phyloP scores from a whole-genome alignment of 1,140 invertebrate species.

The Sarcophaga bullata region DNA sequence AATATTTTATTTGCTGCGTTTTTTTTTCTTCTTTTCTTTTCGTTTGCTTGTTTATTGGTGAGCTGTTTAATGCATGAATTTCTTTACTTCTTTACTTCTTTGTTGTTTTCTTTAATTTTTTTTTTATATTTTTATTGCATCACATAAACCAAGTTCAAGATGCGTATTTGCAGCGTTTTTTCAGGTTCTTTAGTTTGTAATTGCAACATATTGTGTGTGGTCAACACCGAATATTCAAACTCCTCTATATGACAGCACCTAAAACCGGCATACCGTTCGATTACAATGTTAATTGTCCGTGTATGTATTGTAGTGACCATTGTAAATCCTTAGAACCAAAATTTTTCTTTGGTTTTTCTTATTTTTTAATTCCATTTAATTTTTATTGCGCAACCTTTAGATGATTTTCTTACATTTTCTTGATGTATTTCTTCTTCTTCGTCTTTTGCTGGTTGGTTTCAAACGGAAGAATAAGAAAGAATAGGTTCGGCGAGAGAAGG shows the following conservation, averaged over 20 bases:
- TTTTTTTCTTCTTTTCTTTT: neutral
- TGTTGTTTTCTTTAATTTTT: neutral
- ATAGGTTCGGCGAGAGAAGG: neutral
- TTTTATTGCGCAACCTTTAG: conserved; percentile 36
- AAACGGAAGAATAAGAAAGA: conserved; percentile 35
- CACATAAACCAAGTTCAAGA: conserved; percentile 35
- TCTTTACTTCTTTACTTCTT: neutral
- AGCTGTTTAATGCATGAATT: conserved; percentile 31
- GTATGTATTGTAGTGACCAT: neutral
- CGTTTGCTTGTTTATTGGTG: neutral
- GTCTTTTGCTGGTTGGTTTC: conserved; percentile 49
- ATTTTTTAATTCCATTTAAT: conserved; percentile 43
- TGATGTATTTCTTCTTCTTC: conserved; percentile 34
- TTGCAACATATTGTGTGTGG: neutral
- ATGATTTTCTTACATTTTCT: conserved; percentile 38
- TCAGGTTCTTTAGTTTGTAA: conserved; percentile 47
- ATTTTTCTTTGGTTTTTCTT: conserved; percentile 48
- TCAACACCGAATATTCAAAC: neutral
- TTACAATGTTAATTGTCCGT: neutral
- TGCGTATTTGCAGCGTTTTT: conserved; percentile 43
- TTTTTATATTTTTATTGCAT: conserved; percentile 1
- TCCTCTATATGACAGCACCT: too few species aligned
- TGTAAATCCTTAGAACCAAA: neutral
- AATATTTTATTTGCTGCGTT: conserved; percentile 41
- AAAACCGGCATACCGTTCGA: too few species aligned